A percentile compares a stretch with the other conserved stretches of the same genome.
phyloP scores from a whole-genome alignment of 1,140 invertebrate species.

The Penaeus japonicus region DNA sequence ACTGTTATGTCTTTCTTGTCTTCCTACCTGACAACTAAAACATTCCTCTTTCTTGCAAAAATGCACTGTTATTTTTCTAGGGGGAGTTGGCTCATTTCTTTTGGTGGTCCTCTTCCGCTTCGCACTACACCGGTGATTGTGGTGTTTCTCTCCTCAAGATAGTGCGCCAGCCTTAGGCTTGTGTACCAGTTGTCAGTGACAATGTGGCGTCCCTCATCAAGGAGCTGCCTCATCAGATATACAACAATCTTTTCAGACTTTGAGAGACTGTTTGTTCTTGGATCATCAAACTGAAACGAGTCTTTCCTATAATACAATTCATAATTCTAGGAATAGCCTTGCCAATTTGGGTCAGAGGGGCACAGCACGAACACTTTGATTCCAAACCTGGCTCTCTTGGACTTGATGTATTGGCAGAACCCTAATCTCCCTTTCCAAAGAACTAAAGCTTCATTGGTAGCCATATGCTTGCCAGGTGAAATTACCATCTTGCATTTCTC shows the following conservation, averaged over 20 bases:
- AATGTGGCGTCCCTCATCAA: constrained; percentile 4
- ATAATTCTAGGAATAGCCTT: constrained; percentile 27
- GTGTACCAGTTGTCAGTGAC: constrained; percentile 32
- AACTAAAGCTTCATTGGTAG: too few relatives aligned
- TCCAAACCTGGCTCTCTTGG: neutral
- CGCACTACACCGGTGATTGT: constrained; percentile 14
- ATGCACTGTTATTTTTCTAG: neutral
- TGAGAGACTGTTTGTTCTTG: neutral
- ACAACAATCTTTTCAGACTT: constrained; percentile 11
- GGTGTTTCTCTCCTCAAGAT: neutral
- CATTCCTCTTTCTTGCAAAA: constrained; percentile 18
- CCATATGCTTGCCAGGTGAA: too few relatives aligned
- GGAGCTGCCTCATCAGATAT: neutral
- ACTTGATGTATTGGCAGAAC: too few relatives aligned
- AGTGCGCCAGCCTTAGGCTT: neutral
- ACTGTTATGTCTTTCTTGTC: constrained; percentile 29
- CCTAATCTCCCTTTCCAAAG: too few relatives aligned
- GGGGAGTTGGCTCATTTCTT: neutral
- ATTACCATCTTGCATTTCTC: too few relatives aligned
- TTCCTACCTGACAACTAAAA: neutral
- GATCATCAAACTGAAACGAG: neutral
- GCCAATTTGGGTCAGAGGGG: neutral
- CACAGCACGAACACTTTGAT: constrained; percentile 1
- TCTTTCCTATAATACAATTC: constrained; percentile 13
- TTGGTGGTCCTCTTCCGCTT: constrained; percentile 19